These are phyloP conservation scores for Ancistrus triradiatus DNA, from an alignment of 2,113 vertebrate species.

Conservation along the genomic window DNA sequence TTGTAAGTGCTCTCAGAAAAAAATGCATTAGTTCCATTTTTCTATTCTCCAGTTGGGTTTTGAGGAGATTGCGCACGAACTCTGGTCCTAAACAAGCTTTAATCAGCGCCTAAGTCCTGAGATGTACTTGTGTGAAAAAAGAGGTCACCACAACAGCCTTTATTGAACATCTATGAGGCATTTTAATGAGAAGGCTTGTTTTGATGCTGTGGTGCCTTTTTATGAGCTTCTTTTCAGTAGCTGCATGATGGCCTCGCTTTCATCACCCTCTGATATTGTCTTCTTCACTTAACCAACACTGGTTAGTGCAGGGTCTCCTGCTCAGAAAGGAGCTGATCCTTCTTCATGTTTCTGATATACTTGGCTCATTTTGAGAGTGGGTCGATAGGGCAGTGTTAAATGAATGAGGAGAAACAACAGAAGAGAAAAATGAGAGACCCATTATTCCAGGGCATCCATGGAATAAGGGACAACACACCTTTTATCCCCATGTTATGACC, in stretches of 20 bases:
- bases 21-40: background rate
- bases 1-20: background rate
- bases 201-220: constrained; percentile 32
- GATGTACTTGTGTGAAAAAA: constrained; percentile 7
- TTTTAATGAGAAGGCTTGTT: constrained; percentile 43
- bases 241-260: constrained; percentile 32
- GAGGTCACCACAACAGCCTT: constrained; percentile 34
- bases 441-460: constrained; percentile 16
- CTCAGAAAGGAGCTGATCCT: constrained; percentile 4
- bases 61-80: constrained; percentile 31
- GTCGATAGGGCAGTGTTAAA: constrained; percentile 40
- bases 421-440: constrained; percentile 5
- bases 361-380: constrained; percentile 28
- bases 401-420: constrained; percentile 32
- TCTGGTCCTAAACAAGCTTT: constrained; percentile 26
- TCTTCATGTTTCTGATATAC: constrained; percentile 18
- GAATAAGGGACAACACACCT: background rate
- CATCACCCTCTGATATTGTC: constrained; percentile 30
- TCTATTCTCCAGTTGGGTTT: background rate
- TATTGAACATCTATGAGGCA: constrained; percentile 28
- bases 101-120: constrained; percentile 33
- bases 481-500: constrained; percentile 4
- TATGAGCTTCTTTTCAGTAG: constrained; percentile 24
- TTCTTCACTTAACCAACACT: constrained; percentile 21
- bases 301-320: constrained; percentile 26